These are phyloP conservation scores for Mallotus villosus DNA, from an alignment of 2,797 vertebrate species.

Conservation along the genomic window DNA sequence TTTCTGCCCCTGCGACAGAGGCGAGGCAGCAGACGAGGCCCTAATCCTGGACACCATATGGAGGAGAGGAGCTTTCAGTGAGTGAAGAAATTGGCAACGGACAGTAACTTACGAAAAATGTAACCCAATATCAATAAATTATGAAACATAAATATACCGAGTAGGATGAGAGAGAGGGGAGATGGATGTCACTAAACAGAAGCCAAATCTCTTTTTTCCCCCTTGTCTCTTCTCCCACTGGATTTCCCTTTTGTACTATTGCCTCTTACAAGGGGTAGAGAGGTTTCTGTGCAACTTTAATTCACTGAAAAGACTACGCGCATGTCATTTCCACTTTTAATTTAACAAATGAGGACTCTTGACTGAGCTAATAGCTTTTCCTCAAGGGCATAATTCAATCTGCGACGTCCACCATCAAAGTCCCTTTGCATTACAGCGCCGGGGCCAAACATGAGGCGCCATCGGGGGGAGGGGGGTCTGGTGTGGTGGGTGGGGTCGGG, in stretches of 20 bases:
- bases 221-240: constrained; percentile 16
- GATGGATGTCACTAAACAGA: constrained; percentile 55
- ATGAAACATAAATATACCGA: constrained; percentile 60
- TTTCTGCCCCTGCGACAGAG: constrained; percentile 47
- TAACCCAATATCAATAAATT: constrained; percentile 63
- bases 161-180: constrained; percentile 32
- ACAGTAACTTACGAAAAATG: constrained; percentile 34
- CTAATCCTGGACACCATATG: constrained; percentile 41
- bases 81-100: constrained; percentile 28
- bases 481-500: background rate
- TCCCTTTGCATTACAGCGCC: constrained; percentile 68
- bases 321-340: constrained; percentile 85
- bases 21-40: constrained; percentile 37
- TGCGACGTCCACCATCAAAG: constrained; percentile 81
- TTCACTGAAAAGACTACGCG: constrained; percentile 75
- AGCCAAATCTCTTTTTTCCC: constrained; percentile 39
- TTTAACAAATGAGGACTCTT: constrained; percentile 81
- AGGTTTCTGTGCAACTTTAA: constrained; percentile 71
- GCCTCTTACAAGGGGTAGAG: constrained; percentile 47
- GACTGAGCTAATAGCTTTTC: constrained; percentile 83
- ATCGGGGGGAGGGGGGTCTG: constrained; percentile 29
- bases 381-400: constrained; percentile 84
- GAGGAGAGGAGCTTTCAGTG: constrained; percentile 28
- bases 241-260: constrained; percentile 48
- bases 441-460: constrained; percentile 69